A percentile compares a stretch with the other conserved stretches of the same genome.
Evolutionary conservation across 2,797 vertebrate species (phyloP).

Genomic region (Alauda arvensis): DNA sequence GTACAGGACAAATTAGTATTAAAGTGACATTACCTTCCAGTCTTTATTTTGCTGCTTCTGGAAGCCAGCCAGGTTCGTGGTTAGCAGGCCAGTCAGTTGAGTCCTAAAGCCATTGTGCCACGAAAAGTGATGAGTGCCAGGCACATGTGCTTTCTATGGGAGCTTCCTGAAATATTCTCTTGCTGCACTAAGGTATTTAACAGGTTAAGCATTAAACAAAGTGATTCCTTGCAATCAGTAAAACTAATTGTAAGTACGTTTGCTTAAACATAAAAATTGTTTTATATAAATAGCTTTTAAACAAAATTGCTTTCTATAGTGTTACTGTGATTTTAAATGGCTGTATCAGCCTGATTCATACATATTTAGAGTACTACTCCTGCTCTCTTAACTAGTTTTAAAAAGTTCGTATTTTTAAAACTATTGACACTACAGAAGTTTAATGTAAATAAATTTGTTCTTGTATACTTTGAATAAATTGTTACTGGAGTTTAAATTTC

Average conservation of each 20-base stretch:
- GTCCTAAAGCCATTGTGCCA: not conserved
- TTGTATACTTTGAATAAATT: conserved; percentile 12
- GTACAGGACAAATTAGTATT: not conserved
- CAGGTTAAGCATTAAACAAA: not conserved
- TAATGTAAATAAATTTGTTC: not conserved
- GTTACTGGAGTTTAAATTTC: not conserved
- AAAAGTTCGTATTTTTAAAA: not conserved
- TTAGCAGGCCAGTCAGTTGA: not conserved
- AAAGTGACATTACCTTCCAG: not conserved
- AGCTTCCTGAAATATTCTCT: not conserved
- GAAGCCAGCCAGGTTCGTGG: not conserved
- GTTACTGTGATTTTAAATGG: not conserved
- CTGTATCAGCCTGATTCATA: not conserved
- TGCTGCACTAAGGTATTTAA: not conserved
- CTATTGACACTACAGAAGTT: not conserved
- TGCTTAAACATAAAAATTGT: not conserved
- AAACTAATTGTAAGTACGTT: not conserved
- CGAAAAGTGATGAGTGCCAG: not conserved
- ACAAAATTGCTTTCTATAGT: not conserved
- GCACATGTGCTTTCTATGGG: not conserved
- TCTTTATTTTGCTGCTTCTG: not conserved
- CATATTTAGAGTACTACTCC: not conserved
- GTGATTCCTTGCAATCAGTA: not conserved
- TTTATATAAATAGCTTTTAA: not conserved
- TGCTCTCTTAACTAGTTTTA: not conserved